These are phyloP conservation scores for Cyanoliseus patagonus DNA, from an alignment of 2,113 vertebrate species.

Conservation along the genomic window DNA sequence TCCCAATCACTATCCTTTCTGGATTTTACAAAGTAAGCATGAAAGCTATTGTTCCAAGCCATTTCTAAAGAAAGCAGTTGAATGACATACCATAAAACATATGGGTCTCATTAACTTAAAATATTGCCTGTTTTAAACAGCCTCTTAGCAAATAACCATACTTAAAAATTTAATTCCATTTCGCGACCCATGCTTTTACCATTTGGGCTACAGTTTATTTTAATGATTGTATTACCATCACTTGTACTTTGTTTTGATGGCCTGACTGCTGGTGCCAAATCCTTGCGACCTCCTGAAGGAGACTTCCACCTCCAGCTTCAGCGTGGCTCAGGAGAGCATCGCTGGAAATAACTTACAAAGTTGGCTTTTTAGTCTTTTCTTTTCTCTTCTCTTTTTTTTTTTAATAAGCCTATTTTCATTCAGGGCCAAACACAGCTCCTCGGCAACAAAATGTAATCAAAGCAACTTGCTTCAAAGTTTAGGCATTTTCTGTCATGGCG, in stretches of 20 bases:
- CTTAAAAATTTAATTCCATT: slow-evolving; percentile 66
- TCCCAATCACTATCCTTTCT: slow-evolving; percentile 33
- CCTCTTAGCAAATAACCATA: slow-evolving; percentile 62
- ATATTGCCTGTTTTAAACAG: slow-evolving; percentile 51
- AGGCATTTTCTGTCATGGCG: slow-evolving; percentile 8
- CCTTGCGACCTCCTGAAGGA: slow-evolving; percentile 47
- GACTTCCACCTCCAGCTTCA: slow-evolving; percentile 40
- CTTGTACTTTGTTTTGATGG: slow-evolving; percentile 45
- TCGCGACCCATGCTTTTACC: slow-evolving; percentile 39
- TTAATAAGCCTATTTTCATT: slow-evolving; percentile 34
- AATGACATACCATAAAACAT: slow-evolving; percentile 61
- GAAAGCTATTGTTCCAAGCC: slow-evolving; percentile 64
- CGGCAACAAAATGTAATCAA: slow-evolving; percentile 57
- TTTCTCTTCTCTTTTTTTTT: not conserved
- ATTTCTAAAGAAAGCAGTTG: slow-evolving; percentile 61
- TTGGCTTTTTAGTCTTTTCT: not conserved
- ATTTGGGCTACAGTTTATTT: slow-evolving; percentile 51
- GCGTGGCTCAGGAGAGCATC: not conserved
- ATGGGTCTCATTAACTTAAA: slow-evolving; percentile 63
- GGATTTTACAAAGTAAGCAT: slow-evolving; percentile 43
- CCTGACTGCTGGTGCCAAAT: slow-evolving; percentile 23
- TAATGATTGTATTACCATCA: slow-evolving; percentile 23
- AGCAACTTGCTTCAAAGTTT: slow-evolving; percentile 58
- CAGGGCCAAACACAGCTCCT: slow-evolving; percentile 54
- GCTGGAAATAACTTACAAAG: slow-evolving; percentile 20